A percentile compares a stretch with the other conserved stretches of the same genome.
Conservation (phyloP, 2,797 vertebrate genomes). For the Mionectes olivaceus region DNA sequence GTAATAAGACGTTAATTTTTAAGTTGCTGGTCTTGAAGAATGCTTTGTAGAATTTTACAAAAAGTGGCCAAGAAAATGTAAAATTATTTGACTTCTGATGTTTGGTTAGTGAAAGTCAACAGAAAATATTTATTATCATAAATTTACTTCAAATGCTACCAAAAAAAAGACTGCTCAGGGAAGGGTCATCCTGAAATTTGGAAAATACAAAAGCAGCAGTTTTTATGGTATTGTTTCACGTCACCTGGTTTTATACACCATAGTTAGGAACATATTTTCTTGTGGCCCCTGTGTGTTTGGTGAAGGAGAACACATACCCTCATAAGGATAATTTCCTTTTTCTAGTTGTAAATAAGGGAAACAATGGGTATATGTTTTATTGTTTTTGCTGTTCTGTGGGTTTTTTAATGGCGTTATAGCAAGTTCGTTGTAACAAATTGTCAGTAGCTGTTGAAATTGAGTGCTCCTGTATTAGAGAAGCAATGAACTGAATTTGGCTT, state of each 20-base stretch:
- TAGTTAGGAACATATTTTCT: neutral
- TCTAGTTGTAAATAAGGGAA: neutral
- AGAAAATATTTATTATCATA: neutral
- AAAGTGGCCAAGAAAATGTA: neutral
- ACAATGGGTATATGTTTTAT: neutral
- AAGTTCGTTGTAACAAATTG: neutral
- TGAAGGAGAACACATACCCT: neutral
- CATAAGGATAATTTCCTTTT: neutral
- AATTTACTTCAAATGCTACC: neutral
- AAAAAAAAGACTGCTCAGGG: neutral
- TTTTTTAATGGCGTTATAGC: neutral
- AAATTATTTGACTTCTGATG: neutral
- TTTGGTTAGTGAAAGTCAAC: neutral
- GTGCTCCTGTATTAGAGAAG: neutral
- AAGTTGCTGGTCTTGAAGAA: neutral
- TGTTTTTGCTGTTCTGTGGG: neutral
- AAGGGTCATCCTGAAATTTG: neutral
- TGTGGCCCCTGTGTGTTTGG: neutral
- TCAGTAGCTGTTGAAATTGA: neutral
- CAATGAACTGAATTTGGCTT: neutral
- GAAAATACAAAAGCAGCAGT: rapidly evolving
- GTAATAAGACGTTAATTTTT: neutral
- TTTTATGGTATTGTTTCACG: neutral
- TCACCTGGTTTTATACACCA: neutral
- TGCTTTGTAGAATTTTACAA: neutral